phyloP scores from a whole-genome alignment of 2,888 invertebrate species.

The Charanyca ferruginea region DNA sequence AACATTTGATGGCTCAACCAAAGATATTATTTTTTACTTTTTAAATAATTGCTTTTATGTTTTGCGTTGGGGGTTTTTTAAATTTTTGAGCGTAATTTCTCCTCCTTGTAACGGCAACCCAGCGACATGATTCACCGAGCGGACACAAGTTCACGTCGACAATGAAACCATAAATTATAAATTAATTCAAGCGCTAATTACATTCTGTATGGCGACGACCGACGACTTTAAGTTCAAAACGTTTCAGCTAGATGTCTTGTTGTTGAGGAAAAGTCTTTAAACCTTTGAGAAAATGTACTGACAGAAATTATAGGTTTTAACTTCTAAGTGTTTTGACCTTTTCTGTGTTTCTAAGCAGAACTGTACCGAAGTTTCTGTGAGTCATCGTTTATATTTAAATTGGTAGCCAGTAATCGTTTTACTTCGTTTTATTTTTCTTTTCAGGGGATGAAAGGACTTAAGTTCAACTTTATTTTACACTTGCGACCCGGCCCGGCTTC shows the following conservation, averaged over 20 bases:
- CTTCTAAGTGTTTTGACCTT: constrained; percentile 14
- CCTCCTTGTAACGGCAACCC: constrained; percentile 65
- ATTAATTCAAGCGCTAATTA: constrained; percentile 84
- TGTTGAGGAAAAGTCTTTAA: constrained; percentile 13
- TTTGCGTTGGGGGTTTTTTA: too few species aligned
- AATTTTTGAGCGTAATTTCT: constrained; percentile 1
- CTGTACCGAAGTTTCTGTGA: neutral
- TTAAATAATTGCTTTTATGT: too few species aligned
- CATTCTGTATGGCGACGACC: constrained; percentile 65
- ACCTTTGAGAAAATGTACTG: neutral
- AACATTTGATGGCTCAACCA: too few species aligned
- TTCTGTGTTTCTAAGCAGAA: neutral
- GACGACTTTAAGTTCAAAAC: constrained; percentile 36
- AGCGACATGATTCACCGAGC: constrained; percentile 78
- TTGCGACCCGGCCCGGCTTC: too few species aligned
- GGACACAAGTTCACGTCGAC: constrained; percentile 73
- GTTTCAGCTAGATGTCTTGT: constrained; percentile 21
- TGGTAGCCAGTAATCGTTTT: neutral
- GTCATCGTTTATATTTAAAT: constrained; percentile 9
- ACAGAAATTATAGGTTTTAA: neutral
- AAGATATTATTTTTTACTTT: too few species aligned
- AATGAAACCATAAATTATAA: constrained; percentile 84
- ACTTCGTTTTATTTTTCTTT: neutral
- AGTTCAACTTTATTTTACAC: neutral
- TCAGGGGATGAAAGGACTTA: constrained; percentile 1